Percentiles rank a stretch among this genome's conserved stretches.
Conservation (phyloP, 2,113 vertebrate species). For the Tachuris rubrigastra region DNA sequence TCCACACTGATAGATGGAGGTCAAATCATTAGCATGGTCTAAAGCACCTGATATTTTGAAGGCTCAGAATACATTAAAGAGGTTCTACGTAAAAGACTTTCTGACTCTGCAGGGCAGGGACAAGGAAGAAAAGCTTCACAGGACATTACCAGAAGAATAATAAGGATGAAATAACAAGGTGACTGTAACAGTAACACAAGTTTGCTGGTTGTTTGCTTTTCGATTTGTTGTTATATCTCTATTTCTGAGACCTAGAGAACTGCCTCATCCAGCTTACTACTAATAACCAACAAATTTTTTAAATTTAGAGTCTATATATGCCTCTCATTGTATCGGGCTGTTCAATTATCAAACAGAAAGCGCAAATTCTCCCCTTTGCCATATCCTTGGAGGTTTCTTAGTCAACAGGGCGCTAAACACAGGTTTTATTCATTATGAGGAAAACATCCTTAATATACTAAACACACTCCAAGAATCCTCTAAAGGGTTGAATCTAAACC, state of each 20-base stretch:
- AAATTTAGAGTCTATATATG: not conserved
- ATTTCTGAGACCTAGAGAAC: not conserved
- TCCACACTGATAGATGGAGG: not conserved
- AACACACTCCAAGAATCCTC: not conserved
- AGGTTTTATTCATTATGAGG: not conserved
- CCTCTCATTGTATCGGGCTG: not conserved
- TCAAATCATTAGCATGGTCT: not conserved
- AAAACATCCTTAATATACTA: not conserved
- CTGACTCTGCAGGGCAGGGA: not conserved
- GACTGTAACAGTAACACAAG: not conserved
- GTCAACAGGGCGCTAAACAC: not conserved
- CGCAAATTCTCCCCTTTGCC: not conserved
- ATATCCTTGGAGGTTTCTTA: not conserved
- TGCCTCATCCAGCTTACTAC: not conserved
- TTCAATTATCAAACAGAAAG: not conserved
- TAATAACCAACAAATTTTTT: not conserved
- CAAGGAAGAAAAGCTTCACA: not conserved
- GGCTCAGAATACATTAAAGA: not conserved
- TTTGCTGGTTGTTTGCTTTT: not conserved
- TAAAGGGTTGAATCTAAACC: not conserved
- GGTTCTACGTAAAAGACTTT: not conserved
- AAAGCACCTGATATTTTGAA: not conserved
- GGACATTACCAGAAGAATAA: not conserved
- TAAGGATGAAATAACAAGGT: not conserved
- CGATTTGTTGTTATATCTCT: not conserved